These are phyloP conservation scores for Aurelia aurita complex sp. Pacific DNA, from an alignment of 30 jellyfish, hydroid and myxozoan genomes.

Conservation along the genomic window DNA sequence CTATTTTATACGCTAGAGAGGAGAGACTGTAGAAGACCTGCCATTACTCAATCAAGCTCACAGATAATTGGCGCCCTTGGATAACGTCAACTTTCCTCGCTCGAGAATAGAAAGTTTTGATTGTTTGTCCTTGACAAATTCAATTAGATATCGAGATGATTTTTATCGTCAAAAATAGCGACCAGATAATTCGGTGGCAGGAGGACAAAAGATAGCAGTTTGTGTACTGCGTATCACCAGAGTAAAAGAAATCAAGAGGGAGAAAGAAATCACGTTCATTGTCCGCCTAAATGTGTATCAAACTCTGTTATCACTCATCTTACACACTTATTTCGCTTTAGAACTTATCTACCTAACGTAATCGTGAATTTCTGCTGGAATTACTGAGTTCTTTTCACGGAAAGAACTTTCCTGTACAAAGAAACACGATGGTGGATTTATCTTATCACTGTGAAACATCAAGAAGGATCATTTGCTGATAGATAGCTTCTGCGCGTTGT, in stretches of 20 bases:
- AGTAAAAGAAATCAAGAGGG: neutral
- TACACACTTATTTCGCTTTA: conserved; percentile 3
- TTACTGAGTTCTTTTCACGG: neutral
- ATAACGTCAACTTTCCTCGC: conserved; percentile 32
- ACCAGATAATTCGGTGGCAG: neutral
- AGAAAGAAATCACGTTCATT: neutral
- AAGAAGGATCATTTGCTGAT: no score
- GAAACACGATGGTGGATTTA: neutral
- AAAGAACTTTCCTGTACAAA: neutral
- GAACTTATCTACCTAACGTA: neutral
- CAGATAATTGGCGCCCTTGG: conserved; percentile 64
- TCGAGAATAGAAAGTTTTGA: neutral
- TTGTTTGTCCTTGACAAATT: no score
- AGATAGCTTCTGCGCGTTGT: no score
- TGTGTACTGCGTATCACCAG: neutral
- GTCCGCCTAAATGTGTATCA: neutral
- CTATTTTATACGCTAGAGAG: no score
- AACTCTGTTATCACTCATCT: neutral
- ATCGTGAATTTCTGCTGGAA: no score
- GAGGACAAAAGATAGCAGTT: neutral
- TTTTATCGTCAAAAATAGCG: neutral
- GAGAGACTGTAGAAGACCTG: conserved; percentile 3
- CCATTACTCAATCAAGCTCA: conserved; percentile 11
- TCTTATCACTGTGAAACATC: no score
- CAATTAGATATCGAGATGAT: neutral